Evolutionary conservation across 2,113 vertebrate species (phyloP).

Genomic region (Thomomys bottae): DNA sequence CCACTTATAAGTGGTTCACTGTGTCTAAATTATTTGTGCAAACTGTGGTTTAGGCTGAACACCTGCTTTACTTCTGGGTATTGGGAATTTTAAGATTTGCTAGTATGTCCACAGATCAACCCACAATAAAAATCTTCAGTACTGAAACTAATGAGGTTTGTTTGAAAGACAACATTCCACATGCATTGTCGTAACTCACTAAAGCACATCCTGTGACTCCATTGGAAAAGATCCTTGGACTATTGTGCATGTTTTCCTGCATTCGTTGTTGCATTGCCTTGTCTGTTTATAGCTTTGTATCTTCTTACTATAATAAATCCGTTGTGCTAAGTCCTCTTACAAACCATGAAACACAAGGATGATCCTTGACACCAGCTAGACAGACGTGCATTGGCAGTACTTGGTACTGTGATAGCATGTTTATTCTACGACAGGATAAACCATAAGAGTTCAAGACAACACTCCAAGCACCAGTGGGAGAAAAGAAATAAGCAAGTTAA

Average conservation of each 20-base stretch:
- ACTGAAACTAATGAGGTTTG: not conserved
- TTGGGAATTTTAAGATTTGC: conserved; percentile 13
- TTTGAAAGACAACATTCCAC: not conserved
- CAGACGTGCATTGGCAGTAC: not conserved
- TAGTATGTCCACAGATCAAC: not conserved
- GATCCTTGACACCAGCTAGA: not conserved
- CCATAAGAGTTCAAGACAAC: not conserved
- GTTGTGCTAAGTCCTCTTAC: not conserved
- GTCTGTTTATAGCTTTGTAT: not conserved
- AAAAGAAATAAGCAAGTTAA: not conserved
- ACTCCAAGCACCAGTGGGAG: not conserved
- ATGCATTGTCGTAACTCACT: not conserved
- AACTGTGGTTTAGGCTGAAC: conserved; percentile 34
- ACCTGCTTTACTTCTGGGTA: conserved; percentile 42
- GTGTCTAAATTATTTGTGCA: conserved; percentile 19
- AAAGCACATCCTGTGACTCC: not conserved
- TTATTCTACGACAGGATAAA: not conserved
- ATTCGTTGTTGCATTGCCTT: not conserved
- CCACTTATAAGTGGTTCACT: not conserved
- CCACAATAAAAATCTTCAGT: not conserved
- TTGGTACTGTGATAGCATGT: not conserved
- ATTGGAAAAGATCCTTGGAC: not conserved
- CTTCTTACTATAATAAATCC: not conserved
- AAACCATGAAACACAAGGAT: not conserved
- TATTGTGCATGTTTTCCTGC: not conserved